Conservation (phyloP, 2,113 vertebrate genomes). For the Pyxicephalus adspersus region DNA sequence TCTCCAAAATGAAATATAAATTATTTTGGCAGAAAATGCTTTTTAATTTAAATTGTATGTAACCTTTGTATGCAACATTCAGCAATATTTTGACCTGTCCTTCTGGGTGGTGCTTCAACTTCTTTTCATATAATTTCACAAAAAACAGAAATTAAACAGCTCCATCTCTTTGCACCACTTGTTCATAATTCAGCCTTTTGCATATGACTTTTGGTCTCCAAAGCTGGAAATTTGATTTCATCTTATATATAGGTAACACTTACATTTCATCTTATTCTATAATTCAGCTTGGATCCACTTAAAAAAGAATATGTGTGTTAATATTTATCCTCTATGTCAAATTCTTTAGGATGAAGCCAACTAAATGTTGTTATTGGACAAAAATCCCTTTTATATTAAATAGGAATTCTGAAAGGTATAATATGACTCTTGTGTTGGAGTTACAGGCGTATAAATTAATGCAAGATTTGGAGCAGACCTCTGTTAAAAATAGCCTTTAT, state of each 20-base stretch:
- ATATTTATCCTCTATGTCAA: slow-evolving; percentile 18
- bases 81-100: too few species aligned
- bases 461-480: not conserved
- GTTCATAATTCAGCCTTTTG: too few species aligned
- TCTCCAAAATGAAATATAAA: too few species aligned
- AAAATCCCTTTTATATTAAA: not conserved
- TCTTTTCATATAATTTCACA: too few species aligned
- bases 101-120: too few species aligned
- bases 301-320: slow-evolving; percentile 10
- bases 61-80: too few species aligned
- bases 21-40: too few species aligned
- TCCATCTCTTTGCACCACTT: too few species aligned
- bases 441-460: not conserved
- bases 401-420: slow-evolving; percentile 3
- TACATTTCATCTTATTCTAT: slow-evolving; percentile 1
- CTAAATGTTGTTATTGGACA: slow-evolving; percentile 16
- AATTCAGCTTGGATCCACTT: slow-evolving; percentile 9
- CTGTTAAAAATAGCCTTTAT: slow-evolving; percentile 19
- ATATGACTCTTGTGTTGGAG: not conserved
- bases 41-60: too few species aligned
- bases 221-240: not conserved
- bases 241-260: slow-evolving; percentile 10
- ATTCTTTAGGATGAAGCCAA: slow-evolving; percentile 26
- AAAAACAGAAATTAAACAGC: too few species aligned
- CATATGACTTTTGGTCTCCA: not conserved